Evolutionary conservation across 2,113 vertebrate genomes (phyloP), one percentile per base, ranked within the genome.

Genomic region (Paracanthobrama guichenoti): DNA sequence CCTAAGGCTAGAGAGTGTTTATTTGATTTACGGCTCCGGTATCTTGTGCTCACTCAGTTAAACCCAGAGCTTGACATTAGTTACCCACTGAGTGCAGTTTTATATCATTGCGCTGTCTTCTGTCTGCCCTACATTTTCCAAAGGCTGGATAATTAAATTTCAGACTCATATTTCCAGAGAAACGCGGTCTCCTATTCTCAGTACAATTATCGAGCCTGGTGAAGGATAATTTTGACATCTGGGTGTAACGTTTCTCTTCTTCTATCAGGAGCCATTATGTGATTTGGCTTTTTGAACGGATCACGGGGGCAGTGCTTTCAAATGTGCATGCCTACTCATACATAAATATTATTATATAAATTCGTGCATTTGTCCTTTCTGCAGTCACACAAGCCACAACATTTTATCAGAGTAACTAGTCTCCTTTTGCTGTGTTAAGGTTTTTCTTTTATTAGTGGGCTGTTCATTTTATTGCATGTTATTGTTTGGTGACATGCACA

Each of bases 91-190:
- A 92, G 91, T 92, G 90, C 93, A 90, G 89, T 90, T 92, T 92
- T 92, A 88, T 89, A 91, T 85, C 86, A 76, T 89, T 88, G 83
- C 72, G 64, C 87, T 81, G 85, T 85, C 69, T 85, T 89, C 89
- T 88, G 89, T 91, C 87, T 89, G 86, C 87, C 88, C 88, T 91
- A 91, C 91, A 93, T 94, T 92, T 93, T 91, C 88, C 90, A 89
- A 91, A 91, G 91, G 91, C 88, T 89, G 88, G 89, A 92, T 93
- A 93, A 95, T 95, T 94, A 91, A 88, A 93, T 94, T 92, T 93
- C 89, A 93, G 88, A 88, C 90, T 82, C 88, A 87, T 92, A 91
- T 93, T 93, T 92, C 93, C 90, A 87, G 90, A 89, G 92, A 92
- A 92, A 92, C 90, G 87, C 88, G 24, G 89, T 89, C 84, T 93